phyloP scores from a whole-genome alignment of 2,113 vertebrate genomes.

The Strix aluco region DNA sequence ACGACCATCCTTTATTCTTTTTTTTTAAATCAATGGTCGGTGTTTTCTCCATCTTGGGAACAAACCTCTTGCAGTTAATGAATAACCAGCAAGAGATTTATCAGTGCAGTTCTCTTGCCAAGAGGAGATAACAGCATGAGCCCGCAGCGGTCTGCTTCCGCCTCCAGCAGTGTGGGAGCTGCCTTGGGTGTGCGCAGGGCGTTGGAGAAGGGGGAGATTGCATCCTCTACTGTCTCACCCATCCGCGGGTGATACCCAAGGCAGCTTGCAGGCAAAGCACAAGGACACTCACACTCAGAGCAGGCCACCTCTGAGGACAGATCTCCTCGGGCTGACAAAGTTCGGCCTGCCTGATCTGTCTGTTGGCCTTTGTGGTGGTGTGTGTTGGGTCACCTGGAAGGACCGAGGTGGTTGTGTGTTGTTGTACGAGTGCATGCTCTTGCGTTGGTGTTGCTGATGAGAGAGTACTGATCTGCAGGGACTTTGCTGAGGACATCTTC shows the following conservation, averaged over 20 bases:
- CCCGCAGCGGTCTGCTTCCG: neutral
- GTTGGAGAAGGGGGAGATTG: neutral
- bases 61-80: neutral
- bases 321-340: neutral
- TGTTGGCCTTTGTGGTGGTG: fast-evolving
- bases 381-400: neutral
- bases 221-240: neutral
- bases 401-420: no score
- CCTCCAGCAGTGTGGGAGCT: neutral
- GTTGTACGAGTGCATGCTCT: neutral
- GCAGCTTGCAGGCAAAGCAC: neutral
- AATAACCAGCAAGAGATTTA: neutral
- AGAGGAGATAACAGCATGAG: constrained; percentile 22
- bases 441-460: fast-evolving
- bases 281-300: neutral
- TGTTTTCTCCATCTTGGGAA: neutral
- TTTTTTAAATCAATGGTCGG: neutral
- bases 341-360: neutral
- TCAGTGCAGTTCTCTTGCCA: neutral
- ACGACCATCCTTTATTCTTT: fast-evolving
- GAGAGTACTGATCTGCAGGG: neutral
- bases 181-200: neutral
- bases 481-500: neutral
- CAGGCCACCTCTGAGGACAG: neutral
- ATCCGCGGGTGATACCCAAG: fast-evolving